phyloP scores from a whole-genome alignment of 2,113 vertebrate species.

The Tetrao urogallus region DNA sequence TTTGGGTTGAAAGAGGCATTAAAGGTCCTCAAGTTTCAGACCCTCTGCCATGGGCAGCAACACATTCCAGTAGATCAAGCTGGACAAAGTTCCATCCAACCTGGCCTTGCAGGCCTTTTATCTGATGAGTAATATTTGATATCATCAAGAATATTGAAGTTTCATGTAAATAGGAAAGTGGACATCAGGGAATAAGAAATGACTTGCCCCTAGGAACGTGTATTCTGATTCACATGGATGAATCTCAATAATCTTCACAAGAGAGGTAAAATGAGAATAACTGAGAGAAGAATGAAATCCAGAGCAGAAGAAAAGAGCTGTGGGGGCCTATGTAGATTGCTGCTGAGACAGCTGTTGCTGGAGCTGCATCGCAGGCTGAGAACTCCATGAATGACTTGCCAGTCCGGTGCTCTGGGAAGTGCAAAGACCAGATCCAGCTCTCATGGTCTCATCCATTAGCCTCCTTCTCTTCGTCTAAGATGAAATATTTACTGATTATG shows the following conservation, averaged over 20 bases:
- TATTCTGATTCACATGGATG: neutral
- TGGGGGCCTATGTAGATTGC: neutral
- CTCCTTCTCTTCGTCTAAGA: neutral
- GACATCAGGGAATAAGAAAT: neutral
- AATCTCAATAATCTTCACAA: neutral
- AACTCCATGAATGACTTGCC: neutral
- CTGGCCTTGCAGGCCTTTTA: neutral
- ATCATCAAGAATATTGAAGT: neutral
- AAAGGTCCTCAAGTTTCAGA: neutral
- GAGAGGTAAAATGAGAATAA: neutral
- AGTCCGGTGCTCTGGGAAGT: neutral
- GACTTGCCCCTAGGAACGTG: neutral
- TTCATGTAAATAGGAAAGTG: neutral
- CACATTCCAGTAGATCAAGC: neutral
- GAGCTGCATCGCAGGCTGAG: fast-evolving
- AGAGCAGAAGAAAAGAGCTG: neutral
- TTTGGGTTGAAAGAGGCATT: neutral
- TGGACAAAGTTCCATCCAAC: neutral
- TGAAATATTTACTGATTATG: neutral
- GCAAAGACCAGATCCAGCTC: neutral
- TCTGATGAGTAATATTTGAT: neutral
- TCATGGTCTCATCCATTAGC: neutral
- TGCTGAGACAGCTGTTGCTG: neutral
- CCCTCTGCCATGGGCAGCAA: neutral
- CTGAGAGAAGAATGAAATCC: neutral